phyloP scores from a whole-genome alignment of 2,888 invertebrate genomes.

The Lepidochitona cinerea region DNA sequence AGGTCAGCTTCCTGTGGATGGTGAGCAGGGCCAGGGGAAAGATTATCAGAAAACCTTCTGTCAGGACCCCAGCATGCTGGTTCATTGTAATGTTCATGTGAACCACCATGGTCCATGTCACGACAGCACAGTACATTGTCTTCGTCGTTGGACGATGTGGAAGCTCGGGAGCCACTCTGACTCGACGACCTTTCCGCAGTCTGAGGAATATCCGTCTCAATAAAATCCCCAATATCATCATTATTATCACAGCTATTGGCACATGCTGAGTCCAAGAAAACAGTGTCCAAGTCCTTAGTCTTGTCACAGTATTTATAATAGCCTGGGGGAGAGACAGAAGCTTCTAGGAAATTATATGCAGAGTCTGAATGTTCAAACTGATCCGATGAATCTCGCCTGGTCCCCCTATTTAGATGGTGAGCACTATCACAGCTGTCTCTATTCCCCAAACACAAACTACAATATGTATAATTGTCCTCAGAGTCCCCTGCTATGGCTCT shows the following conservation, averaged over 20 bases:
- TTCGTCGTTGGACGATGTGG: constrained; percentile 4
- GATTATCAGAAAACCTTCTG: not conserved
- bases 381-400: not conserved
- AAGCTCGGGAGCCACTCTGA: not conserved
- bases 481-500: not conserved
- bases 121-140: not conserved
- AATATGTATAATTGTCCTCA: not conserved
- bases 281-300: not conserved
- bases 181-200: not conserved
- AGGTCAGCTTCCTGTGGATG: not conserved
- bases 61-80: not conserved
- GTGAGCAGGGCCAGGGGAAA: not conserved
- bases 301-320: not conserved
- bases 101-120: not conserved
- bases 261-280: not conserved
- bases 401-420: not conserved
- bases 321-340: not conserved
- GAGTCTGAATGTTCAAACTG: not conserved
- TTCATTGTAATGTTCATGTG: not conserved
- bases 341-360: not conserved
- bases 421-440: no score
- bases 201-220: constrained; percentile 62
- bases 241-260: not conserved
- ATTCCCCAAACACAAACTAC: not conserved
- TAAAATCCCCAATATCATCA: constrained; percentile 65